Evolutionary conservation across 2,888 invertebrate species (phyloP).

Genomic region (Philonicus albiceps): DNA sequence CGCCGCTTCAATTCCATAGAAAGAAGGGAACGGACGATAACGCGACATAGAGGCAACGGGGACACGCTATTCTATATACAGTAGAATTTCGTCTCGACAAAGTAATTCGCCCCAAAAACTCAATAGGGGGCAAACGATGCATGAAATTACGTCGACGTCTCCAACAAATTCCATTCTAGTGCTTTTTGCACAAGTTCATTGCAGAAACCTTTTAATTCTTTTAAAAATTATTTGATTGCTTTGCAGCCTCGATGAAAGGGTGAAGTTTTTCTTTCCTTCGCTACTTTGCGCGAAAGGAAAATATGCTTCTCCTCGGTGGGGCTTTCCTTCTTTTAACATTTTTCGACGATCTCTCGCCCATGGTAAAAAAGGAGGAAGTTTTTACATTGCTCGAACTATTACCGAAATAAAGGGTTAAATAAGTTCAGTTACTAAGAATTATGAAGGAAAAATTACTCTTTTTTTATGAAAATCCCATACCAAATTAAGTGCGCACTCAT

Average conservation of each 20-base stretch:
- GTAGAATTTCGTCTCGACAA: background rate
- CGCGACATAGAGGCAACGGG: background rate
- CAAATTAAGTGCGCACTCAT: background rate
- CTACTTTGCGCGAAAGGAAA: slow-evolving; percentile 12
- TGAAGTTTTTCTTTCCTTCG: slow-evolving; percentile 7
- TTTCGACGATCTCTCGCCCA: background rate
- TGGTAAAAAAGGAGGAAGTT: background rate
- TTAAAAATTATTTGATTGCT: slow-evolving; percentile 46
- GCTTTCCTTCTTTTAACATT: background rate
- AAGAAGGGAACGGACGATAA: background rate
- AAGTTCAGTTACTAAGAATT: background rate
- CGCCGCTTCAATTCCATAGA: background rate
- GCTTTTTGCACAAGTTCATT: slow-evolving; percentile 41
- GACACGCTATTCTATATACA: background rate
- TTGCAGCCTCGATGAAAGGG: slow-evolving; percentile 19
- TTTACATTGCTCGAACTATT: background rate
- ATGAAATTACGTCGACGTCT: slow-evolving; percentile 45
- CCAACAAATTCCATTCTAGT: slow-evolving; percentile 40
- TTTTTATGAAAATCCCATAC: background rate
- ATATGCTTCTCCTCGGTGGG: background rate
- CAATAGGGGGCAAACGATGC: slow-evolving; percentile 44
- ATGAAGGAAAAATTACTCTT: background rate
- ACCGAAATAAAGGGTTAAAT: slow-evolving; percentile 26
- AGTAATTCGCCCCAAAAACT: slow-evolving; percentile 39
- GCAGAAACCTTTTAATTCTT: slow-evolving; percentile 45